Percentiles rank a stretch among this genome's conserved stretches.
phyloP scores from a whole-genome alignment of 2,797 vertebrate genomes.

The Gorsachius magnificus region DNA sequence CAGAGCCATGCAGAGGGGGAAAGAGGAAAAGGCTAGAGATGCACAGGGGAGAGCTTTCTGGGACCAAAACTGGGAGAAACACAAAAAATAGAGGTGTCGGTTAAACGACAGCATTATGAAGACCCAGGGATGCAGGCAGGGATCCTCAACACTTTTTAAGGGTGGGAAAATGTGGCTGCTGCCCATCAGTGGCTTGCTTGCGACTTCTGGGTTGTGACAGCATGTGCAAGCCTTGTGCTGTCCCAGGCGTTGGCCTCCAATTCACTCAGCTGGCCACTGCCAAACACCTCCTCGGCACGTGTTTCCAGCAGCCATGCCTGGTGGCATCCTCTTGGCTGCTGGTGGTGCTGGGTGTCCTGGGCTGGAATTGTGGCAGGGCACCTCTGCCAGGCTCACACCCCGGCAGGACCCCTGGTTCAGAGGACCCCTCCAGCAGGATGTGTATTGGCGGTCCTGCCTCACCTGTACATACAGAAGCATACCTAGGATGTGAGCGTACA shows the following conservation, averaged over 20 bases:
- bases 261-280: neutral
- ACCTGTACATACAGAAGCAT: neutral
- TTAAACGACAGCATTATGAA: neutral
- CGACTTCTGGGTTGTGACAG: neutral
- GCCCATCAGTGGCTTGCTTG: neutral
- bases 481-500: neutral
- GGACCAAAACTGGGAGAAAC: neutral
- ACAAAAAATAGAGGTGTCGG: neutral
- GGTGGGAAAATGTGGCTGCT: neutral
- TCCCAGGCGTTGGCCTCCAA: accelerated
- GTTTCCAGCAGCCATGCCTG: neutral
- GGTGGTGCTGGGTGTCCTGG: neutral
- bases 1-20: accelerated
- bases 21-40: neutral
- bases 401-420: neutral
- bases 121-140: neutral
- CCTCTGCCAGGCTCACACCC: neutral
- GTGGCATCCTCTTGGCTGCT: neutral
- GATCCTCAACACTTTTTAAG: neutral
- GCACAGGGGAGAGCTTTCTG: neutral
- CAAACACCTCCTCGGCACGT: accelerated
- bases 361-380: neutral
- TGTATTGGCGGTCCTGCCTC: accelerated
- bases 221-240: neutral
- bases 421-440: neutral